phyloP scores from a whole-genome alignment of 2,797 vertebrate species.

The Myotis pilosus region DNA sequence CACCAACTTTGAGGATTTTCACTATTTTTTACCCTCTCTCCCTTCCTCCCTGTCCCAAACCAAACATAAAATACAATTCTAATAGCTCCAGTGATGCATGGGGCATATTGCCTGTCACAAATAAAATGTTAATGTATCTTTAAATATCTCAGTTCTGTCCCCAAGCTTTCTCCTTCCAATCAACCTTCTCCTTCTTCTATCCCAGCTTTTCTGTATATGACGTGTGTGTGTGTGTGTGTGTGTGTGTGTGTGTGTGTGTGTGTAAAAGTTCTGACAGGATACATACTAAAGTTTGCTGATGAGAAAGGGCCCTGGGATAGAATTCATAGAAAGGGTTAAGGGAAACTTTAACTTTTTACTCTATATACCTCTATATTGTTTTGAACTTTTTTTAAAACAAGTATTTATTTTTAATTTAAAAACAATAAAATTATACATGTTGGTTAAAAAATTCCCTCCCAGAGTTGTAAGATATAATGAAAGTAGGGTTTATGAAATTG shows the following conservation, averaged over 20 bases:
- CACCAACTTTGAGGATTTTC: background rate
- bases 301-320: background rate
- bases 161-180: background rate
- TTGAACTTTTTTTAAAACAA: background rate
- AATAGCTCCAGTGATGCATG: background rate
- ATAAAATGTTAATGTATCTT: conserved; percentile 8
- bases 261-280: background rate
- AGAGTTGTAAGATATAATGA: background rate
- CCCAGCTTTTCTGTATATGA: background rate
- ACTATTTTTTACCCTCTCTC: background rate
- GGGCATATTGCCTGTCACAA: background rate
- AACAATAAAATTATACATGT: background rate
- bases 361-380: background rate
- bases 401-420: conserved; percentile 47
- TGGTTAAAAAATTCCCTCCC: background rate
- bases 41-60: background rate
- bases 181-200: background rate
- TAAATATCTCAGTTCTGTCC: background rate
- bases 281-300: background rate
- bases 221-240: background rate
- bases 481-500: background rate
- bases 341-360: background rate
- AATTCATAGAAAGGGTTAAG: background rate
- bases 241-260: background rate
- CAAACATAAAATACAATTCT: background rate